Evolutionary conservation across 2,797 vertebrate species (phyloP), one percentile per base, ranked within the genome.

Genomic region (Nannoperca obscura): DNA sequence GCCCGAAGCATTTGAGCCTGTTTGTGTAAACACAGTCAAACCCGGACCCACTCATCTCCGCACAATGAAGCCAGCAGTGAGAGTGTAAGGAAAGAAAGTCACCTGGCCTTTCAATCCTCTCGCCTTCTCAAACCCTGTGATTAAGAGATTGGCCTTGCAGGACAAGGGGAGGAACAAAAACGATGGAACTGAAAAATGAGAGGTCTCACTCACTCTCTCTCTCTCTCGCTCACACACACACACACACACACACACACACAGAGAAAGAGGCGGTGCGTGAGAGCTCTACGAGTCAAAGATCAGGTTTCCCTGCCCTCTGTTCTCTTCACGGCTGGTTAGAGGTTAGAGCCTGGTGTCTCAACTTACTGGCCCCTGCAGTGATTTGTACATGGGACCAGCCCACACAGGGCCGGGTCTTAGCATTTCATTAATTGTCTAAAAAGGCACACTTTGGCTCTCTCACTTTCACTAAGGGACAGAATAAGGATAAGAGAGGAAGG

Each of bases 201-300:
- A 92, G 86, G 88, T 91, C 86, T 88, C 73, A 57, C 68, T 75
- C 87, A 15, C 69, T 60, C 72, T 46, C 27, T 78, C 78, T 47
- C 73, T 63, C 63, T 17, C 71, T 46, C 61, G 7, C 52, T 22
- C 32, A 34, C 32, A 34, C 32, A 34, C 30, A 32, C 30, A 32
- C 30, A 32, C 66, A 20, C 46, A 11, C 66, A 22, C 30, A 38
- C 63, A 61, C 64, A 34, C 32, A 34, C 32, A 34, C 32, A 34
- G 15, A 73, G 59, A 85, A 83, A 82, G 86, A 88, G 88, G 91
- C 71, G 80, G 87, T 88, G 87, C 82, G 76, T 90, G 91, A 88
- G 93, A 92, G 90, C 71, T 81, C 81, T 71, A 76, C 78, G 53
- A 94, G 94, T 95, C 93, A 94, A 94, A 93, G 89, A 93, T 94